These are phyloP conservation scores for Drosophila lacteicornis DNA, from an alignment of 1,140 invertebrate species.

Conservation along the genomic window DNA sequence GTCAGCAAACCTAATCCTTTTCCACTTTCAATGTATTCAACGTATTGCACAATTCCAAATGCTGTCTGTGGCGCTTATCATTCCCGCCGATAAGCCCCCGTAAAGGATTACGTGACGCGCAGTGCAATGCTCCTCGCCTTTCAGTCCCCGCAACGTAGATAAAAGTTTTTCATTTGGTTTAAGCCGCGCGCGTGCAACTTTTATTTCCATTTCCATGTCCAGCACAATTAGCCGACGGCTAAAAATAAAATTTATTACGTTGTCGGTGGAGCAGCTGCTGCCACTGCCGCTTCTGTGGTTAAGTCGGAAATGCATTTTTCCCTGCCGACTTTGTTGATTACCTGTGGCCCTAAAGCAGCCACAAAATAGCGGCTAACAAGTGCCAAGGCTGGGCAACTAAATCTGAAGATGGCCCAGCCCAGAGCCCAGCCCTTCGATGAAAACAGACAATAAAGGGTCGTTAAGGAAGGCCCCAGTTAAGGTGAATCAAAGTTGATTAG, in stretches of 20 bases:
- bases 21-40: background rate
- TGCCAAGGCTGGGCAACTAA: constrained; percentile 23
- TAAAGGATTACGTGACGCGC: constrained; percentile 51
- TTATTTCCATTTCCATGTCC: constrained; percentile 50
- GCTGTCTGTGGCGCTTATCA: constrained; percentile 31
- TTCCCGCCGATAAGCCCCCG: constrained; percentile 40
- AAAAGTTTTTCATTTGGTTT: constrained; percentile 52
- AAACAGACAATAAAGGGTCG: constrained; percentile 33
- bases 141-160: constrained; percentile 20
- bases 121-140: constrained; percentile 2
- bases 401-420: constrained; percentile 15
- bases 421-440: constrained; percentile 20
- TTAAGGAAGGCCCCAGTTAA: constrained; percentile 15
- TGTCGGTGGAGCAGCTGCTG: constrained; percentile 51
- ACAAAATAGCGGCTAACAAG: constrained; percentile 32
- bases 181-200: constrained; percentile 51
- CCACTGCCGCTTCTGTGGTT: constrained; percentile 21
- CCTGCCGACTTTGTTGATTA: constrained; percentile 25
- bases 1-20: background rate
- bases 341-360: constrained; percentile 23
- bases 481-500: constrained; percentile 45
- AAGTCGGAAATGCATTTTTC: constrained; percentile 35
- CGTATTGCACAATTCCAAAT: constrained; percentile 19
- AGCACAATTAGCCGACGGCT: constrained; percentile 68
- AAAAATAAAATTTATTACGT: constrained; percentile 76